These are phyloP conservation scores for Elysia crispata DNA, from an alignment of 2,888 invertebrate genomes.

Conservation along the genomic window DNA sequence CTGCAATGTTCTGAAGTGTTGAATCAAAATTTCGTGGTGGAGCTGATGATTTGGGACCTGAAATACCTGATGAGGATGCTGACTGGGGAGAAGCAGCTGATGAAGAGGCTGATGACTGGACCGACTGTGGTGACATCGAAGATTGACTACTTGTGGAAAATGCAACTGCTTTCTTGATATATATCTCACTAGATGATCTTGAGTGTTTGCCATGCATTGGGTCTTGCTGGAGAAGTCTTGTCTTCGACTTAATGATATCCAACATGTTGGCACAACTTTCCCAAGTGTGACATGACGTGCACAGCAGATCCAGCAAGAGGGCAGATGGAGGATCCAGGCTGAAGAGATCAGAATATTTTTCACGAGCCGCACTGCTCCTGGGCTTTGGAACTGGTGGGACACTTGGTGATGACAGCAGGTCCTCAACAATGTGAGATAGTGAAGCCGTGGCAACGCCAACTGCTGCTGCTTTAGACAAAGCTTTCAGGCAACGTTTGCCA, in stretches of 20 bases:
- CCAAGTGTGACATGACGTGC: conserved; percentile 65
- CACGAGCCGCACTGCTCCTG: conserved; percentile 5
- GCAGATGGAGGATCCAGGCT: conserved; percentile 60
- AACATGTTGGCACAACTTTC: conserved; percentile 68
- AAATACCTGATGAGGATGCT: too few species aligned
- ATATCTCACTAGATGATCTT: too few species aligned
- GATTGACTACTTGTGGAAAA: not conserved
- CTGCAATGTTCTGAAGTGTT: not conserved
- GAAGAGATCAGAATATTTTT: conserved; percentile 52
- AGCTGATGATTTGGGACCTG: too few species aligned
- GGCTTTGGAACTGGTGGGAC: conserved; percentile 53
- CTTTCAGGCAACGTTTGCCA: conserved; percentile 49
- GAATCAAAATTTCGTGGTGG: not conserved
- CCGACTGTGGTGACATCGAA: not conserved
- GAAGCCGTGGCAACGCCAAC: conserved; percentile 72
- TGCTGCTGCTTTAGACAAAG: conserved; percentile 70
- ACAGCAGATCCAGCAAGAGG: conserved; percentile 70
- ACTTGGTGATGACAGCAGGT: conserved; percentile 61
- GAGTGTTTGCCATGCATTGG: conserved; percentile 2
- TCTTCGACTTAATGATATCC: conserved; percentile 60
- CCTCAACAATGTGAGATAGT: conserved; percentile 67
- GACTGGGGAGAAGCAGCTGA: too few species aligned
- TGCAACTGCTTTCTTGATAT: too few species aligned
- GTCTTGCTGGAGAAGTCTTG: conserved; percentile 35
- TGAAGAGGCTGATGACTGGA: not conserved